Evolutionary conservation across 64 coral and sea anemone species (phyloP), one percentile per base, ranked within the genome.

Genomic region (Stichodactyla mertensii): DNA sequence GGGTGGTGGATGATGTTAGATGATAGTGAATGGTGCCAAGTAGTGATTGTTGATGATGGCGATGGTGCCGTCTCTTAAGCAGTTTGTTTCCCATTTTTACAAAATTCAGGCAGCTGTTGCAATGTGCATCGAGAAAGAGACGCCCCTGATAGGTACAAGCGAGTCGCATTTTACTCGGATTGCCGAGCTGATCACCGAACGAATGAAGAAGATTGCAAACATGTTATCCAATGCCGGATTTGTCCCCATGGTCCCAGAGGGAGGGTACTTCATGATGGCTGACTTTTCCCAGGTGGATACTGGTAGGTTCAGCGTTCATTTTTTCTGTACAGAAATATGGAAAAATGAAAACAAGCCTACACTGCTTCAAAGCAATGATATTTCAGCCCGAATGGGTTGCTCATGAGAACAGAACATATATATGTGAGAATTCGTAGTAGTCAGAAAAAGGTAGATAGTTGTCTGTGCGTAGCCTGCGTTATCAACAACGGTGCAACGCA

Each of bases 261-360:
- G 97, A 22, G 97, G 97, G 8, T 99, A 99, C 54, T 99, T 99
- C 69, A 99, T 99, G 86, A 95, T 99, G 97, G 93, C 90, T 31
- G 93, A 95, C 53, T 87, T 92, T 52, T 95, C 97, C 18, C 86
- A 88, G 71, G 86, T 95, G 22, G 91, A 90, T 80, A 86, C 84
- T 10, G 90, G 90, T 92, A 20, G 81, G 61, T 16, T 45, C 3
- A 45, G 80, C 20, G 22, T 24, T 78, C 18, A 78, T 78, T 13
- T 4, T 7, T n/a, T 27, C 74, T 19, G 36, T 45, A 45, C 36
- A 45, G 36, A 45, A 45, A 45, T 45, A 45, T 45, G 36, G 36
- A 45, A 45, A 45, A 45, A 45, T 45, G 36, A 45, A 3, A 45
- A 31, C 28, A 31, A 31, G 28, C 28, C 28, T 31, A 31, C 28